Evolutionary conservation across 2,888 invertebrate genomes (phyloP), one percentile per base, ranked within the genome.

Genomic region (Parelbella ahira): DNA sequence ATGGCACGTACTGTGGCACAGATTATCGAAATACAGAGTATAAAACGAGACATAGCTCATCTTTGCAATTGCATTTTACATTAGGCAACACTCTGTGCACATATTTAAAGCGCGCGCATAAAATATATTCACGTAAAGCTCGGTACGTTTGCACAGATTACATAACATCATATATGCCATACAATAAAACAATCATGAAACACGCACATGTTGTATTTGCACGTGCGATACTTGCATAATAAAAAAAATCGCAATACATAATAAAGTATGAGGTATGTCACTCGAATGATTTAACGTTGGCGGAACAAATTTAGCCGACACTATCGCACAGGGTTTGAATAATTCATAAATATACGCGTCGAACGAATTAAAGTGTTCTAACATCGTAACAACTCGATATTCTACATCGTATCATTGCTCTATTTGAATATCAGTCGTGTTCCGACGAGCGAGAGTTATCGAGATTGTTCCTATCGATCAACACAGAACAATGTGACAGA

Each of bases 401-500:
- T 62, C 60, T 58, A 68, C 62, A 61, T 56, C 57, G 55, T 68
- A 70, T 71, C 67, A 51, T 28, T 63, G 63, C 52, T 63, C 63
- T 64, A 78, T 80, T 75, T 76, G 67, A 79, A 79, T 83, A 69
- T 73, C 66, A 68, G 60, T 58, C 63, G 51, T 62, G 65, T 66
- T 64, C 48, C 50, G 52, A 47, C 25, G 39, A 36, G 10, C 13
- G 21, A 41, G 21, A 33, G 27, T 34, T 27, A 33, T 41, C 32
- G 33, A 28, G 12, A 37, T 37, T 11, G 37, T 37, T 37, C 20
- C 28, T 33, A 11, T 25, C 32, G 39, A 39, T 39, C 24, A 32
- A 18, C 15, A 24, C 23, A 28, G 24, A 30, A 38, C 28, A 37
- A 37, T 28, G 15, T 18, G 36, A 29, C 39, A 39, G 25, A 30